A percentile compares a stretch with the other conserved stretches of the same genome.
phyloP scores from a whole-genome alignment of 1,140 invertebrate genomes.

The Drosophila willistoni region DNA sequence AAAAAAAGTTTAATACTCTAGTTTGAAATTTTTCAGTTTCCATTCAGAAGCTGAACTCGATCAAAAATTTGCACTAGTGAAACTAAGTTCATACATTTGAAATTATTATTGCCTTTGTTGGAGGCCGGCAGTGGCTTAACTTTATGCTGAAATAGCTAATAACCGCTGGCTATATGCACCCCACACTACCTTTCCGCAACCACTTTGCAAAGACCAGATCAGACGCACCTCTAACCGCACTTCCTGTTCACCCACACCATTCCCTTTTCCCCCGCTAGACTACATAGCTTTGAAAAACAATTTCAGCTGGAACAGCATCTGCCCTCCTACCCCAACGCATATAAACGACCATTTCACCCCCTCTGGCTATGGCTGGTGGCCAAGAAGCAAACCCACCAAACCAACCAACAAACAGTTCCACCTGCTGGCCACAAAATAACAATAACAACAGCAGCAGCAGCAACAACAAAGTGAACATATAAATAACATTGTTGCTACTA shows the following conservation, averaged over 20 bases:
- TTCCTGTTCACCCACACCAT: neutral
- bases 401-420: constrained; percentile 48
- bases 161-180: constrained; percentile 54
- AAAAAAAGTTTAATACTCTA: too few species aligned
- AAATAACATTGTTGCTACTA: constrained; percentile 72
- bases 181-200: neutral
- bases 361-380: constrained; percentile 22
- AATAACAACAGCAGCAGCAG: constrained; percentile 29
- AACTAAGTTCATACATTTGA: constrained; percentile 21
- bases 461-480: constrained; percentile 52
- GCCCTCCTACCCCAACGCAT: constrained; percentile 29
- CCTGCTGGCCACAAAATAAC: constrained; percentile 60
- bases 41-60: neutral
- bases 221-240: constrained; percentile 13
- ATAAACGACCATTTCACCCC: constrained; percentile 57
- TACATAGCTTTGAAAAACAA: constrained; percentile 48
- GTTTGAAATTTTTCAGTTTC: too few species aligned
- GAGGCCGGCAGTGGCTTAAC: constrained; percentile 25
- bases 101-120: constrained; percentile 31
- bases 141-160: constrained; percentile 47
- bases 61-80: neutral
- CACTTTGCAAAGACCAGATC: constrained; percentile 12
- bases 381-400: constrained; percentile 4
- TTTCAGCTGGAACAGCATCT: constrained; percentile 42
- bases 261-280: neutral